These are phyloP conservation scores for Myiopsitta monachus DNA, from an alignment of 2,113 vertebrate species.

Conservation along the genomic window DNA sequence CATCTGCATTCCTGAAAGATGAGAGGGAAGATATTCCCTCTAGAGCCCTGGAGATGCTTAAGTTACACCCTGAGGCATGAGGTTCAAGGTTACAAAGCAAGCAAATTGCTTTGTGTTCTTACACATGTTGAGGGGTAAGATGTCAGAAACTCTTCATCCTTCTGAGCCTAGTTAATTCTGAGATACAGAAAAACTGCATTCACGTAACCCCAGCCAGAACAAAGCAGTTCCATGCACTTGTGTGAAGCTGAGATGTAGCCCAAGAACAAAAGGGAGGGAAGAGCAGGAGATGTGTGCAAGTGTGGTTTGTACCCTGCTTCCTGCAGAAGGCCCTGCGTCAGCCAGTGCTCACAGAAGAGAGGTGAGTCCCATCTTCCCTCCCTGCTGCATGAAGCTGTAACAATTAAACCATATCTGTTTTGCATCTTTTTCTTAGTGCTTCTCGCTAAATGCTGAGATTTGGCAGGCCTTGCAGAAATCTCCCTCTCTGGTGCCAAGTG, in stretches of 20 bases:
- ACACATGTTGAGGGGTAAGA: not conserved
- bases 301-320: not conserved
- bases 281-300: not conserved
- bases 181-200: not conserved
- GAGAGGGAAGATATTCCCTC: not conserved
- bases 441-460: not conserved
- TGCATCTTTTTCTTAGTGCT: not conserved
- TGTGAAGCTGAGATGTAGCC: not conserved
- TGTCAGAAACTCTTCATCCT: not conserved
- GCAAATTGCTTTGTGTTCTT: not conserved
- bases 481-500: not conserved
- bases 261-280: not conserved
- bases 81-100: not conserved
- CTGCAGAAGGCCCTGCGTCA: not conserved
- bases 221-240: rapidly evolving
- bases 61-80: not conserved
- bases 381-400: not conserved
- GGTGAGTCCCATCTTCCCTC: not conserved
- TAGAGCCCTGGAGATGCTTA: not conserved
- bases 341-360: not conserved
- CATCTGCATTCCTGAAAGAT: not conserved
- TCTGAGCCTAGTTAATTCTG: not conserved
- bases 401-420: not conserved
- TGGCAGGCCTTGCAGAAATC: not conserved
- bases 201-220: not conserved